Conservation (phyloP, 2,113 vertebrate species). For the Piliocolobus tephrosceles region DNA sequence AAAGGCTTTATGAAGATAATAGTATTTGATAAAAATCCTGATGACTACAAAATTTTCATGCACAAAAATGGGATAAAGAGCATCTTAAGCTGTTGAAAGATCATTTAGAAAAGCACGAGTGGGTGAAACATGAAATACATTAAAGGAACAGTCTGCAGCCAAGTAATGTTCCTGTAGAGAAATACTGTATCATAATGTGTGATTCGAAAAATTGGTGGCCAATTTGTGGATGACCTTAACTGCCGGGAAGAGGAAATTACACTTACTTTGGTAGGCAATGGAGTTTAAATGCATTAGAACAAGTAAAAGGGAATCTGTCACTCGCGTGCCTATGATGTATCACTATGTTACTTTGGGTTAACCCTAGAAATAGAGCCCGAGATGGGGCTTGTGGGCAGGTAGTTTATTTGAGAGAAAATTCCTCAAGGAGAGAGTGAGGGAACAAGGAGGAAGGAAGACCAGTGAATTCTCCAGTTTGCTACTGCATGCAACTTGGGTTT, state of each 20-base stretch:
- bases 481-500: rapidly evolving
- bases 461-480: rapidly evolving
- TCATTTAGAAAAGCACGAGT: not conserved
- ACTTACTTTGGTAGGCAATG: not conserved
- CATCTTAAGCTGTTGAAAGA: not conserved
- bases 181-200: not conserved
- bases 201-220: not conserved
- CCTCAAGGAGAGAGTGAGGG: rapidly evolving
- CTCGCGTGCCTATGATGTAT: not conserved
- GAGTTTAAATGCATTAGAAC: not conserved
- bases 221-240: conserved; percentile 55
- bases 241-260: conserved; percentile 10
- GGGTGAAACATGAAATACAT: not conserved
- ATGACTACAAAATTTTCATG: not conserved
- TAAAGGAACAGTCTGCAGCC: not conserved
- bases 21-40: not conserved
- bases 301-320: not conserved
- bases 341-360: not conserved
- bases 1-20: not conserved
- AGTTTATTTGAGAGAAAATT: not conserved
- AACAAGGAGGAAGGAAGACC: not conserved
- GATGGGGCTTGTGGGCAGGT: not conserved
- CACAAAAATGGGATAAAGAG: not conserved
- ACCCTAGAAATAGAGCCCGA: not conserved
- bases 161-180: not conserved